Percentiles rank a stretch among this genome's conserved stretches.
phyloP scores from a whole-genome alignment of 2,113 vertebrate genomes.

The Prinia subflava region DNA sequence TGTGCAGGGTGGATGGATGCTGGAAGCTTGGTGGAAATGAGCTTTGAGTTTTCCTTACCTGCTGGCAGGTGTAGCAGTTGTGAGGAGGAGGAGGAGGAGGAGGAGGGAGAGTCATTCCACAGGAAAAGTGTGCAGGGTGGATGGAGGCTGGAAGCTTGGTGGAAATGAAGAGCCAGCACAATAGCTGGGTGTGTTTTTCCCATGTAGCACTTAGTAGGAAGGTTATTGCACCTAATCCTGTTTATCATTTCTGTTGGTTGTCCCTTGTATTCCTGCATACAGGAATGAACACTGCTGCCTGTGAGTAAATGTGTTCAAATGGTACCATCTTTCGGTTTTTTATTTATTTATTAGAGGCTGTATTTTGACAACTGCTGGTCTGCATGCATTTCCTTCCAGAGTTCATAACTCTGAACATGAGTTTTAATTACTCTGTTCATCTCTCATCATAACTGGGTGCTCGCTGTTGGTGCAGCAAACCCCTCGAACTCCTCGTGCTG shows the following conservation, averaged over 20 bases:
- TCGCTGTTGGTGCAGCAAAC: background rate
- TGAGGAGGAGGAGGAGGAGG: too few relatives aligned
- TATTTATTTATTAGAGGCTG: background rate
- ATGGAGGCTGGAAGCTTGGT: background rate
- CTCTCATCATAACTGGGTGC: background rate
- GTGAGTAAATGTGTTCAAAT: background rate
- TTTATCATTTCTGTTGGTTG: background rate
- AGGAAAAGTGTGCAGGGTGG: background rate
- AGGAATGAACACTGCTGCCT: background rate
- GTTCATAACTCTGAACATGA: background rate
- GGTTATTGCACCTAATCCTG: background rate
- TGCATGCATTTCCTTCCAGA: background rate
- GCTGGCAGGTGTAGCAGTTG: background rate
- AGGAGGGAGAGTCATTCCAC: background rate
- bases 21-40: background rate
- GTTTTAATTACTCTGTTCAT: background rate
- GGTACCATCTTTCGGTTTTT: background rate
- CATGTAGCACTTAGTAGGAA: background rate
- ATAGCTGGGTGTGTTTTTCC: background rate
- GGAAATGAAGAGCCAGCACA: background rate
- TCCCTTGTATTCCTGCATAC: background rate
- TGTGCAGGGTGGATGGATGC: background rate
- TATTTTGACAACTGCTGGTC: background rate
- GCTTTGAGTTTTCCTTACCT: background rate
- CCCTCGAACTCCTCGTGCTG: rapidly evolving